Evolutionary conservation across 2,888 invertebrate genomes (phyloP).

Genomic region (Eupithecia pulchellata): DNA sequence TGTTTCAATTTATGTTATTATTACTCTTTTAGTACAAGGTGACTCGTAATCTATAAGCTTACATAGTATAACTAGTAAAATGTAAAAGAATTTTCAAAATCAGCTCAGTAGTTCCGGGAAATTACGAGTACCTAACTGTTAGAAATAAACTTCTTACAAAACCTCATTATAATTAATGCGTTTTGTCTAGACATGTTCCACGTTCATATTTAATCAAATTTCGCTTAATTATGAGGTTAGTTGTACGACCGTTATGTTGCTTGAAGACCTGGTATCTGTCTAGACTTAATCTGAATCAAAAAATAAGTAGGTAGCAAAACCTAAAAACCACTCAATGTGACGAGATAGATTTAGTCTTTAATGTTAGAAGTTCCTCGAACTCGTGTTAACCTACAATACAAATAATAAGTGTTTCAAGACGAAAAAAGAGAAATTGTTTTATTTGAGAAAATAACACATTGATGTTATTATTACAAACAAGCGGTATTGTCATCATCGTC

Average conservation of each 20-base stretch:
- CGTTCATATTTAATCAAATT: not conserved
- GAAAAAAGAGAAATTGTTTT: not conserved
- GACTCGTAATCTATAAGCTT: too few relatives aligned
- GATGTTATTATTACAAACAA: slow-evolving; percentile 14
- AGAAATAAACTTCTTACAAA: not conserved
- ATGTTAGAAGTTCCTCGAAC: not conserved
- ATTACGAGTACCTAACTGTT: not conserved
- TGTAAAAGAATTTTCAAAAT: not conserved
- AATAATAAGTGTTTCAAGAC: not conserved
- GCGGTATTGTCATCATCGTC: slow-evolving; percentile 34
- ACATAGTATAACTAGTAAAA: too few relatives aligned
- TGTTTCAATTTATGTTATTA: too few relatives aligned
- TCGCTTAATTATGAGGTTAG: not conserved
- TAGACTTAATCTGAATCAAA: not conserved
- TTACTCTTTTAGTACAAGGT: too few relatives aligned
- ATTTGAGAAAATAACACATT: slow-evolving; percentile 18
- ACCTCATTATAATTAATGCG: not conserved
- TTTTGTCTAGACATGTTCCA: not conserved
- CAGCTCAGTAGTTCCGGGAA: not conserved
- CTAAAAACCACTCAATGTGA: not conserved
- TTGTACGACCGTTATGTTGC: not conserved
- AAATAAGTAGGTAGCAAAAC: too few relatives aligned
- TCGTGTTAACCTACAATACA: slow-evolving; percentile 1
- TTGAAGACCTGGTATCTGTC: slow-evolving; percentile 2
- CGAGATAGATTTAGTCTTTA: too few relatives aligned